Percentiles rank a stretch among this genome's conserved stretches.
Evolutionary conservation across 2,113 vertebrate species (phyloP).

Genomic region (Emydocephalus ijimae): DNA sequence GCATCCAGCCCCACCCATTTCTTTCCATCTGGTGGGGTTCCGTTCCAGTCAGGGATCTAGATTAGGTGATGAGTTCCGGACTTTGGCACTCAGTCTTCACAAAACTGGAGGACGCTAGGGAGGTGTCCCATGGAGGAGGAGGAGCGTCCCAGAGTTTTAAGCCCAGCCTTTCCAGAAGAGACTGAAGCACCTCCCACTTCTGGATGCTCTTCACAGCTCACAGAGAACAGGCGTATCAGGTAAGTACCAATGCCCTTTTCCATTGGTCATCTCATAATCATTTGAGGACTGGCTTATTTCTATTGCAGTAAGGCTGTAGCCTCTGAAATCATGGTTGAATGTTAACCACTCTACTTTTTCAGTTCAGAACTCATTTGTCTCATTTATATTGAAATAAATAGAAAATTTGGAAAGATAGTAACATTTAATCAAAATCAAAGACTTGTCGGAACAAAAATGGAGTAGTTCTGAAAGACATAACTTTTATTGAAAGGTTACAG

Average conservation of each 20-base stretch:
- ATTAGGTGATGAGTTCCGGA: no score
- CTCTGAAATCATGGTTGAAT: background rate
- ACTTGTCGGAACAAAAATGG: slow-evolving; percentile 34
- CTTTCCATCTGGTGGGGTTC: no score
- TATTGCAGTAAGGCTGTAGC: background rate
- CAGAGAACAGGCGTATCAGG: no score
- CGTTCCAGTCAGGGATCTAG: no score
- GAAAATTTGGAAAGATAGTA: background rate
- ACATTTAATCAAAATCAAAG: background rate
- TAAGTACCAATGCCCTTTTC: background rate
- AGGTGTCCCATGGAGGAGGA: no score
- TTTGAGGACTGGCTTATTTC: background rate
- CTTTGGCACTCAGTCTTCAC: no score
- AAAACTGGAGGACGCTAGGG: no score
- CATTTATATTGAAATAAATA: background rate
- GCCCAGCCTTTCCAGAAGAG: no score
- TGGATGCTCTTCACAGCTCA: no score
- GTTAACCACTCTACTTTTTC: background rate
- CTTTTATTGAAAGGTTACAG: background rate
- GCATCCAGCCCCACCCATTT: no score
- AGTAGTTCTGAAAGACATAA: slow-evolving; percentile 33
- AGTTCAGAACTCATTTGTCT: background rate
- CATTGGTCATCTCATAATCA: background rate
- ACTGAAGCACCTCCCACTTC: no score
- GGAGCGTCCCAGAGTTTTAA: no score